phyloP scores from a whole-genome alignment of 2,888 invertebrate genomes.

The Oxytorus armatus region DNA sequence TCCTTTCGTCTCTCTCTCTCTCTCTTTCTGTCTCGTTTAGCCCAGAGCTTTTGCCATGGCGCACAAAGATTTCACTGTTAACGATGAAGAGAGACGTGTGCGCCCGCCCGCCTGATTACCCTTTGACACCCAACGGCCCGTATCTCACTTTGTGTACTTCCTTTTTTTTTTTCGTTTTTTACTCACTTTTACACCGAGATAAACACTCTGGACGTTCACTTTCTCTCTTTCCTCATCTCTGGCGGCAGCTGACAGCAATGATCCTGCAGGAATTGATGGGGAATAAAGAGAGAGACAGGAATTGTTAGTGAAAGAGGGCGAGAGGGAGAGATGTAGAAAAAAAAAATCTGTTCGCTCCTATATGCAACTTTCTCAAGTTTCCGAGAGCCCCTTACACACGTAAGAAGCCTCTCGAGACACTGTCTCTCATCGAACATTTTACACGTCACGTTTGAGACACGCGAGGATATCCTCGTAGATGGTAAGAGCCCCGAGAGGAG shows the following conservation, averaged over 20 bases:
- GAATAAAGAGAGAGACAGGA: not conserved
- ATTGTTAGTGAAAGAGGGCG: not conserved
- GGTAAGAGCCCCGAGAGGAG: not conserved
- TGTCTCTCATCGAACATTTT: slow-evolving; percentile 20
- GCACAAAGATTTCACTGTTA: slow-evolving; percentile 40
- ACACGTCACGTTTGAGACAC: slow-evolving; percentile 19
- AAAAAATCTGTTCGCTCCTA: slow-evolving; percentile 9
- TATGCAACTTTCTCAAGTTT: slow-evolving; percentile 8
- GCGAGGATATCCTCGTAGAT: not conserved
- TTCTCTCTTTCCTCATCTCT: slow-evolving; percentile 17
- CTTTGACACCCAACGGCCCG: slow-evolving; percentile 46
- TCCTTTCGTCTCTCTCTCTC: slow-evolving; percentile 3
- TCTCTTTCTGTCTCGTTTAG: not conserved
- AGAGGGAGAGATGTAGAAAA: not conserved
- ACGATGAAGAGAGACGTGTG: slow-evolving; percentile 19
- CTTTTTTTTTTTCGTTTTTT: slow-evolving; percentile 25
- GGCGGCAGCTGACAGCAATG: slow-evolving; percentile 22
- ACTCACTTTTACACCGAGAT: slow-evolving; percentile 14
- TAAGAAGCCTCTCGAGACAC: not conserved
- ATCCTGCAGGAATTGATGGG: not conserved
- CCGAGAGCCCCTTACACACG: not conserved
- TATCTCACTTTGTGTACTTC: slow-evolving; percentile 14
- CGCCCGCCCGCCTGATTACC: slow-evolving; percentile 33
- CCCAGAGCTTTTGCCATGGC: slow-evolving; percentile 4
- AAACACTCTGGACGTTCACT: slow-evolving; percentile 14